Percentiles rank a stretch among this genome's conserved stretches.
Evolutionary conservation across 2,113 vertebrate genomes (phyloP).

Genomic region (Todiramphus chloris): DNA sequence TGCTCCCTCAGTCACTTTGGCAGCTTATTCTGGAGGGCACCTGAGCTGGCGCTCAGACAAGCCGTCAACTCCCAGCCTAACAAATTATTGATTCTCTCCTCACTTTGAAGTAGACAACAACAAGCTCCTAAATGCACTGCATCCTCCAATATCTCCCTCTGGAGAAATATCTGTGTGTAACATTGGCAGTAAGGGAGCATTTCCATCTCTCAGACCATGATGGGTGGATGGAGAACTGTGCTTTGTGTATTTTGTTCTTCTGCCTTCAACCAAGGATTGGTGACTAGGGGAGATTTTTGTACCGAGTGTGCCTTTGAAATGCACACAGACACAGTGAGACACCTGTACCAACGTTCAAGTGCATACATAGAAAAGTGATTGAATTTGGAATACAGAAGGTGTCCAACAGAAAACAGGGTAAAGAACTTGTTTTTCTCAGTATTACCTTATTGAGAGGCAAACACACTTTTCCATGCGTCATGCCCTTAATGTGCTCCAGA

Average conservation of each 20-base stretch:
- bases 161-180: constrained; percentile 7
- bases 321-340: neutral
- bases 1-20: constrained; percentile 48
- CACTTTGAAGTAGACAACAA: constrained; percentile 37
- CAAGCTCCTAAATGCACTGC: constrained; percentile 36
- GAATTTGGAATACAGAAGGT: neutral
- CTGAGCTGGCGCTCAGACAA: constrained; percentile 19
- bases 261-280: neutral
- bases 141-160: constrained; percentile 25
- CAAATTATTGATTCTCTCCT: constrained; percentile 56
- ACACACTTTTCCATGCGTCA: neutral
- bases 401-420: neutral
- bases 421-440: neutral
- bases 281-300: neutral
- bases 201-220: neutral
- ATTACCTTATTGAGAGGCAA: neutral
- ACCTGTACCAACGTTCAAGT: rapidly evolving
- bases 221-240: neutral
- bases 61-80: constrained; percentile 33
- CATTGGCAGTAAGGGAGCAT: neutral
- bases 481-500: constrained; percentile 14
- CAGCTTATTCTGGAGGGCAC: constrained; percentile 54
- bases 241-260: neutral
- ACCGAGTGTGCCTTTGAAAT: neutral
- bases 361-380: neutral